These are phyloP conservation scores for Tenrec ecaudatus DNA, from an alignment of 2,113 vertebrate species.

Conservation along the genomic window DNA sequence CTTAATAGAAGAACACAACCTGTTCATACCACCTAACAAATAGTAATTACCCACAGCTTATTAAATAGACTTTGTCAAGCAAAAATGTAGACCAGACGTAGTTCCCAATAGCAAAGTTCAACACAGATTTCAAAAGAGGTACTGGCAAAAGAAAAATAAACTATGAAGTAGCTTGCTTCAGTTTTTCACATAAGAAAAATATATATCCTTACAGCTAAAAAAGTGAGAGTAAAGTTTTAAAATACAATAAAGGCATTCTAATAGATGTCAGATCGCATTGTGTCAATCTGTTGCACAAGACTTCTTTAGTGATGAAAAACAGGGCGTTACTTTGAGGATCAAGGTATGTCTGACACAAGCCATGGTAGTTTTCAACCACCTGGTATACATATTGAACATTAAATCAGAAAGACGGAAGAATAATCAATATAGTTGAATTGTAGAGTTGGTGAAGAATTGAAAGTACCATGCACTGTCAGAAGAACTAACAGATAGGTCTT, in stretches of 20 bases:
- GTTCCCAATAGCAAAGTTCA: background rate
- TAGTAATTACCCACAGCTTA: background rate
- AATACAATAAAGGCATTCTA: background rate
- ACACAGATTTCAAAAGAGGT: background rate
- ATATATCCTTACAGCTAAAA: background rate
- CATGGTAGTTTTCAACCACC: no score
- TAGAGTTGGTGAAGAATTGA: no score
- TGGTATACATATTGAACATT: no score
- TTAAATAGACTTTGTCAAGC: background rate
- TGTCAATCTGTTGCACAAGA: no score
- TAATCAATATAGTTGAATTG: no score
- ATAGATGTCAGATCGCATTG: no score
- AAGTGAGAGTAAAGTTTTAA: background rate
- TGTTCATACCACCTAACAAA: background rate
- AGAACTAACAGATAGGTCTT: no score
- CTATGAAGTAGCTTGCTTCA: background rate
- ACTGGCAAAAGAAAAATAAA: background rate
- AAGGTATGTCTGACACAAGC: no score
- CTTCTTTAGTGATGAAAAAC: no score
- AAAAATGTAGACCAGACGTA: background rate
- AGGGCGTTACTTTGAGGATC: no score
- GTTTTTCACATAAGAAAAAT: background rate
- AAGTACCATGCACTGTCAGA: no score
- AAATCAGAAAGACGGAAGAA: no score
- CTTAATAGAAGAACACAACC: background rate